Evolutionary conservation across 1,140 invertebrate species (phyloP).

Genomic region (Rhyzopertha dominica): DNA sequence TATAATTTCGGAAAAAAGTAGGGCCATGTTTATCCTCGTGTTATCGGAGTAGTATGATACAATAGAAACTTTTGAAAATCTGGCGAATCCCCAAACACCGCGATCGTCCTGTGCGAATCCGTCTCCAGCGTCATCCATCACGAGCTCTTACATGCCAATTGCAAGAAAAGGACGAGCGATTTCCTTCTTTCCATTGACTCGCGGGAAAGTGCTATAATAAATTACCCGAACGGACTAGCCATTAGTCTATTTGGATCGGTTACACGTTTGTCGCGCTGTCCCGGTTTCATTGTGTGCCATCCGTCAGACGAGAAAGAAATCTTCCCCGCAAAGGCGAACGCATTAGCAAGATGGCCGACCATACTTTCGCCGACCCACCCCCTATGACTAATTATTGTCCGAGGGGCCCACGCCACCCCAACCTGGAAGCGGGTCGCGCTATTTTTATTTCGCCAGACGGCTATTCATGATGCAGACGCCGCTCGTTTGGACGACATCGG

Average conservation of each 20-base stretch:
- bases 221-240: constrained; percentile 39
- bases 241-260: constrained; percentile 38
- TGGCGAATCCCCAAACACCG: too few relatives aligned
- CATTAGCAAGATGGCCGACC: constrained; percentile 20
- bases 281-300: neutral
- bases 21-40: too few relatives aligned
- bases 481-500: too few relatives aligned
- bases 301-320: neutral
- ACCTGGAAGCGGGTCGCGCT: too few relatives aligned
- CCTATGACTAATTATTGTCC: constrained; percentile 43
- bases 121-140: too few relatives aligned
- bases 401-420: constrained; percentile 27
- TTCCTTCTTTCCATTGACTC: constrained; percentile 35
- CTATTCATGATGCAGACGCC: too few relatives aligned
- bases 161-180: constrained; percentile 24
- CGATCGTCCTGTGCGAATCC: too few relatives aligned
- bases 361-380: constrained; percentile 26
- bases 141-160: too few relatives aligned
- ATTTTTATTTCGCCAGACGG: too few relatives aligned
- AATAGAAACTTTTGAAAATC: too few relatives aligned
- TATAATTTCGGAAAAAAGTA: too few relatives aligned
- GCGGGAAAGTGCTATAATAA: constrained; percentile 35
- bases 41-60: too few relatives aligned
- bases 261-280: neutral
- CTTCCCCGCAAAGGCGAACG: constrained; percentile 3